phyloP scores from a whole-genome alignment of 2,888 invertebrate genomes.

The Athripsodes cinereus region DNA sequence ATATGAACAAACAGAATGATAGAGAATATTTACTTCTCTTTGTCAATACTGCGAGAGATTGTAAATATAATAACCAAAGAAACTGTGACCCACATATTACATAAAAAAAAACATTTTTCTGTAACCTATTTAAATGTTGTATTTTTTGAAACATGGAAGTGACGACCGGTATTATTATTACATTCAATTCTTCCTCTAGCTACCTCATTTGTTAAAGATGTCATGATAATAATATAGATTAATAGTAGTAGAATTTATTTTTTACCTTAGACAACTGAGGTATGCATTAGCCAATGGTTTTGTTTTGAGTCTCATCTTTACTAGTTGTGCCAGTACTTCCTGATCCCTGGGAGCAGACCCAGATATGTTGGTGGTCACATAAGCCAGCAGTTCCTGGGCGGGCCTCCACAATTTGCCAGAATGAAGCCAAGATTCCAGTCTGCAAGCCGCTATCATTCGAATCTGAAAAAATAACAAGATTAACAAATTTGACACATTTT shows the following conservation, averaged over 20 bases:
- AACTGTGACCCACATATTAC: too few species aligned
- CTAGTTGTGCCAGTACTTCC: slow-evolving; percentile 75
- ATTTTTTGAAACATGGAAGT: too few species aligned
- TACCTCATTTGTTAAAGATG: too few species aligned
- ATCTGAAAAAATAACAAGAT: slow-evolving; percentile 46
- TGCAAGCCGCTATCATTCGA: slow-evolving; percentile 68
- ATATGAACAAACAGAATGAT: too few species aligned
- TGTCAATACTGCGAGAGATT: too few species aligned
- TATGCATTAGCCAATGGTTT: slow-evolving; percentile 88
- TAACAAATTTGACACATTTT: not conserved
- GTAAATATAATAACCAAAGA: too few species aligned
- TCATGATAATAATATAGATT: too few species aligned
- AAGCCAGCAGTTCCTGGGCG: slow-evolving; percentile 86
- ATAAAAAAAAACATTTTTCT: too few species aligned
- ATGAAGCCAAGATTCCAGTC: slow-evolving; percentile 90
- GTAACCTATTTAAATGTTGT: too few species aligned
- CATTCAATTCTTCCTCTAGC: too few species aligned
- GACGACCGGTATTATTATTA: too few species aligned
- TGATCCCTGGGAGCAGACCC: slow-evolving; percentile 57
- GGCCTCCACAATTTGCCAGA: slow-evolving; percentile 91
- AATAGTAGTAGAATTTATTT: not conserved
- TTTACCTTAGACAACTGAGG: slow-evolving; percentile 68
- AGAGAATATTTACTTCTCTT: too few species aligned
- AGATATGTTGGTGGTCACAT: slow-evolving; percentile 86
- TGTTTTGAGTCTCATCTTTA: slow-evolving; percentile 88